Conservation (phyloP, 2,888 invertebrate species). For the Horisme vitalbata region DNA sequence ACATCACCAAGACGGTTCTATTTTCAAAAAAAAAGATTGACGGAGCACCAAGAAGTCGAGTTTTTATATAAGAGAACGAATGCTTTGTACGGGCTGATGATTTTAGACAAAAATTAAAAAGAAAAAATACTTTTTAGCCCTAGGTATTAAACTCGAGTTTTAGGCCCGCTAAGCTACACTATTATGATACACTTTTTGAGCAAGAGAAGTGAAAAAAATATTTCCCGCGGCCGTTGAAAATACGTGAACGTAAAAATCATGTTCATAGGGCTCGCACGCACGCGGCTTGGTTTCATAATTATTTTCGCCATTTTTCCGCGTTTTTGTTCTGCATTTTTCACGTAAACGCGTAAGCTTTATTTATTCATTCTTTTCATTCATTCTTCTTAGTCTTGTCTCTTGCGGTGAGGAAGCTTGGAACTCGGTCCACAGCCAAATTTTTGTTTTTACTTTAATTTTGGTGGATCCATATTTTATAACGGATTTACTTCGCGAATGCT, state of each 20-base stretch:
- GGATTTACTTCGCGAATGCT: no score
- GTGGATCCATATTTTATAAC: neutral
- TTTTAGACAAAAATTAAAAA: no score
- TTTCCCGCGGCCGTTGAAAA: constrained; percentile 20
- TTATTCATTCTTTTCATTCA: constrained; percentile 33
- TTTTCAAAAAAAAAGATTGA: no score
- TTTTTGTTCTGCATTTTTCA: constrained; percentile 35
- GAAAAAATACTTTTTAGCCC: no score
- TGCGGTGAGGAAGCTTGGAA: constrained; percentile 14
- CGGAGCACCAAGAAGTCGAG: no score
- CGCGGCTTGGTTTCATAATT: constrained; percentile 29
- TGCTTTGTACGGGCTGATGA: no score
- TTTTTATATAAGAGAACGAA: no score
- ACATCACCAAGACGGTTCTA: no score
- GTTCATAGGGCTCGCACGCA: constrained; percentile 23
- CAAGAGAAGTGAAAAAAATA: constrained; percentile 21
- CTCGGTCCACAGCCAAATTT: constrained; percentile 24
- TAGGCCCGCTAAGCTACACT: no score
- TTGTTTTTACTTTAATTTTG: constrained; percentile 12
- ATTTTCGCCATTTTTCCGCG: constrained; percentile 31
- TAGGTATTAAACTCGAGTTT: no score
- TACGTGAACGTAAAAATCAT: constrained; percentile 28
- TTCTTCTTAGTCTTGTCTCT: constrained; percentile 17
- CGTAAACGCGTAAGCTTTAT: constrained; percentile 34
- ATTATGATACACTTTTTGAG: no score